A percentile compares a stretch with the other conserved stretches of the same genome.
Evolutionary conservation across 2,797 vertebrate genomes (phyloP).

Genomic region (Masticophis lateralis): DNA sequence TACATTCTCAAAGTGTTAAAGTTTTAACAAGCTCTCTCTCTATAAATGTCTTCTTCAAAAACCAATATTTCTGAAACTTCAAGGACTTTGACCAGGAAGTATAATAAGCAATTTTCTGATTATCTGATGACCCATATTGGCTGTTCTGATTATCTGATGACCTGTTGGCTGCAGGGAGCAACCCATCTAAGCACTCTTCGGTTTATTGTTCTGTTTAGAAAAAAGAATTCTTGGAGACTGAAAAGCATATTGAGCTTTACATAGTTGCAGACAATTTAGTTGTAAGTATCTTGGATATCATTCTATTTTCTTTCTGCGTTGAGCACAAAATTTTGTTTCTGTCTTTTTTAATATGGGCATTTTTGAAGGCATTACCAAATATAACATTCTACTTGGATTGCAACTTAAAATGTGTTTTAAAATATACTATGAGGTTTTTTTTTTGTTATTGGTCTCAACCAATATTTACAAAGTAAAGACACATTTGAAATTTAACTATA

Average conservation of each 20-base stretch:
- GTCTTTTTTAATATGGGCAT: not conserved
- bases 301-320: not conserved
- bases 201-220: conserved; percentile 53
- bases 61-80: not conserved
- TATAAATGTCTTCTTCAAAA: not conserved
- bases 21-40: not conserved
- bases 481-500: not conserved
- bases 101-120: not conserved
- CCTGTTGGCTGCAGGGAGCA: not conserved
- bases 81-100: not conserved
- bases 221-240: conserved; percentile 38
- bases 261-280: conserved; percentile 66
- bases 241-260: conserved; percentile 70
- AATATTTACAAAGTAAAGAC: not conserved
- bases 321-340: not conserved
- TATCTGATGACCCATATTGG: rapidly evolving
- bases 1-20: not conserved
- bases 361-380: not conserved
- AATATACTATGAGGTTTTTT: not conserved
- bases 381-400: not conserved
- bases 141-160: not conserved
- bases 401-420: not conserved
- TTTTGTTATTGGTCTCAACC: not conserved
- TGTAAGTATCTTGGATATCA: conserved; percentile 56
- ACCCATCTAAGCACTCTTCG: not conserved